These are phyloP conservation scores for Eupsilia transversa DNA, from an alignment of 2,888 invertebrate species.

Conservation along the genomic window DNA sequence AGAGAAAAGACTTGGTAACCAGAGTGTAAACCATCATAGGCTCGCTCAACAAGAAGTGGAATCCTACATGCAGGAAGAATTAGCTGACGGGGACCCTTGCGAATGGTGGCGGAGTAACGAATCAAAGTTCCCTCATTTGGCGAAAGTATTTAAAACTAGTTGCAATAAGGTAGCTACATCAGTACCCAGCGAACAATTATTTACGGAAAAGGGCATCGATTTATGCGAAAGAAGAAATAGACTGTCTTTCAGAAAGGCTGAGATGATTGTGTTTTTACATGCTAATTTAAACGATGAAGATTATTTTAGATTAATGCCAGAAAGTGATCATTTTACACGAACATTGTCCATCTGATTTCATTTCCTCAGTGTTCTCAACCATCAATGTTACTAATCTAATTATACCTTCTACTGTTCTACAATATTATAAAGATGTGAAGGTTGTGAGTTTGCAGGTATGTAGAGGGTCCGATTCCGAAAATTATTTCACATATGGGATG, in stretches of 20 bases:
- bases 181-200: neutral
- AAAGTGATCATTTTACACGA: neutral
- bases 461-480: too few species aligned
- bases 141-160: conserved; percentile 30
- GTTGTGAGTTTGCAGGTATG: too few species aligned
- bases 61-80: conserved; percentile 16
- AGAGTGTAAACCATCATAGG: neutral
- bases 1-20: neutral
- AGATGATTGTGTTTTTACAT: conserved; percentile 21
- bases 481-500: too few species aligned
- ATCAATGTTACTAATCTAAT: neutral
- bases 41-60: conserved; percentile 35
- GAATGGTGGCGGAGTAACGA: conserved; percentile 32
- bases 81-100: conserved; percentile 7
- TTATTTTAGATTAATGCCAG: conserved; percentile 24
- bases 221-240: neutral
- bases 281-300: conserved; percentile 28
- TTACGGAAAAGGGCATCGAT: conserved; percentile 4
- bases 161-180: conserved; percentile 31
- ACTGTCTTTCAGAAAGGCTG: conserved; percentile 3
- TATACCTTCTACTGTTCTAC: too few species aligned
- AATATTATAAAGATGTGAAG: too few species aligned
- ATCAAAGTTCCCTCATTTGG: conserved; percentile 24
- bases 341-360: neutral
- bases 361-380: neutral